phyloP scores from a whole-genome alignment of 2,797 vertebrate genomes.

The Heliangelus exortis region DNA sequence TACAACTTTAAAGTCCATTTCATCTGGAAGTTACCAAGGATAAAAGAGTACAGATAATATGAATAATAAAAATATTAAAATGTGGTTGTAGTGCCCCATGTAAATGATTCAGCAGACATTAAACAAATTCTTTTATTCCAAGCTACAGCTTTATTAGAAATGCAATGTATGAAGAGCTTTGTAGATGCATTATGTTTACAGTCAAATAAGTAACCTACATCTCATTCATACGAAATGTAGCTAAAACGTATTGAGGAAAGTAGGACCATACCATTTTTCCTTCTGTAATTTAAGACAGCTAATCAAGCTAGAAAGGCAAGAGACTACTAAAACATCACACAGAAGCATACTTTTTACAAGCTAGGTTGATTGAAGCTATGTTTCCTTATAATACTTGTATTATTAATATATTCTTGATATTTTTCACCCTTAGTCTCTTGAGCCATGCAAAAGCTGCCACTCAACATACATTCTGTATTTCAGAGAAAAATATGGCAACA shows the following conservation, averaged over 20 bases:
- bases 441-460: background rate
- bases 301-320: background rate
- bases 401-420: background rate
- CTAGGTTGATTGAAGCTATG: background rate
- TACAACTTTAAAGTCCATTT: slow-evolving; percentile 34
- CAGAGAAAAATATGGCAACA: background rate
- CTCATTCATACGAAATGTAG: slow-evolving; percentile 10
- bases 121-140: slow-evolving; percentile 10
- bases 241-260: background rate
- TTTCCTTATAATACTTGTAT: fast-evolving
- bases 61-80: slow-evolving; percentile 22
- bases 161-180: background rate
- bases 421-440: background rate
- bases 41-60: slow-evolving; percentile 4
- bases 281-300: background rate
- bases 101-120: slow-evolving; percentile 19
- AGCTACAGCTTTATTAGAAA: slow-evolving; percentile 26
- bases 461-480: background rate
- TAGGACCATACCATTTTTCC: background rate
- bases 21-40: slow-evolving; percentile 20
- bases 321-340: background rate
- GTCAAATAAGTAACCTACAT: slow-evolving; percentile 20
- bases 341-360: background rate
- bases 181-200: slow-evolving; percentile 15
- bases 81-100: background rate